Evolutionary conservation across 2,113 vertebrate genomes (phyloP), one percentile per base, ranked within the genome.

Genomic region (Trematocara zebra): DNA sequence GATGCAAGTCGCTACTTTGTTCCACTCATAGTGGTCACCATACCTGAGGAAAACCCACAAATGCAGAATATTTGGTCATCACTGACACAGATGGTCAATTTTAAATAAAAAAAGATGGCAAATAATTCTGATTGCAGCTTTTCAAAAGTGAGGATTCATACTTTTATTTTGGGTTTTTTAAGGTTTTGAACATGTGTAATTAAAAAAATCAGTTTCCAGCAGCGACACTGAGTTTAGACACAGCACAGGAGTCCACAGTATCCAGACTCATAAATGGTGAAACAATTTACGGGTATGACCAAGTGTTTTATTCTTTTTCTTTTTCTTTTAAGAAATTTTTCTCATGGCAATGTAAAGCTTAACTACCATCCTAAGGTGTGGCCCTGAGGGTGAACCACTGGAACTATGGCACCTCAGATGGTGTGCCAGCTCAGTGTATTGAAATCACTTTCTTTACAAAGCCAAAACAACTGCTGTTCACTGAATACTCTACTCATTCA

Each of bases 1-100:
- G 92, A 99, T 97, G 95, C 98, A 99, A 54, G 97, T 98, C 0
- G 98, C 97, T 11, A 97, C 97, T 91, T 99, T 99, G 95, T 98
- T 98, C 98, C 98, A 99, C 94, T 99, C 97, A 4, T 97, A 99
- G 93, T 98, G 98, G 87, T 98, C 98, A 8, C 97, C 97, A 9
- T 96, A 97, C 92, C 98, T 99, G 89, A 6, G 49, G 8, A 83
- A 11, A 78, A 69, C 18, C 81, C 69, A 44, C 15, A 76, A 18
- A 64, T 18, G 3, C 44, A 4, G 11, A 44, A 14, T 0, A 78
- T 8, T 76, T 76, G 9, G 5, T 76, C 69, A 49, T 49, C 42
- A 11, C 42, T 11, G 69, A 74, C 42, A 74, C 9, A 49, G 15
- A 49, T 11, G 4, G n/a, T 76, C 6, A 31, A 28, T 47, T 74